Percentiles rank a stretch among this genome's conserved stretches.
These are phyloP conservation scores for Hypotaenidia okinawae DNA, from an alignment of 2,797 vertebrate genomes.

Conservation along the genomic window DNA sequence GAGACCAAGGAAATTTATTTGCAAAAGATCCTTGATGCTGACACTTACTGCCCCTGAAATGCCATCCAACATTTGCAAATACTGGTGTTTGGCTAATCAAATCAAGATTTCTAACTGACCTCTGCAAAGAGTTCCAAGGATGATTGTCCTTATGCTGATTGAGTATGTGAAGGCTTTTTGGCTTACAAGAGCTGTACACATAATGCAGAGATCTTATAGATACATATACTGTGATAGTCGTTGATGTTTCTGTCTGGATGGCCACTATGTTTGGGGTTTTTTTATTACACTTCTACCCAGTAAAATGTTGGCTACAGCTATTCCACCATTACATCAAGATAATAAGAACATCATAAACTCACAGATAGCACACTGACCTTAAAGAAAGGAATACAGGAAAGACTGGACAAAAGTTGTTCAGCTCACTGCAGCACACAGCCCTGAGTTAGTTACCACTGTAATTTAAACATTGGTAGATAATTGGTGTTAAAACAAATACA, in stretches of 20 bases:
- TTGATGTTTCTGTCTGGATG: background rate
- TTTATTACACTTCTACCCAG: background rate
- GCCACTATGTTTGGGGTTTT: background rate
- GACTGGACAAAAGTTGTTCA: background rate
- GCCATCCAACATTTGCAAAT: background rate
- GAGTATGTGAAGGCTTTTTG: background rate
- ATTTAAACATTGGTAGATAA: background rate
- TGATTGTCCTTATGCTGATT: background rate
- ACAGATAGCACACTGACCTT: background rate
- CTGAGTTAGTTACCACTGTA: background rate
- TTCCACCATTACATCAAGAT: background rate
- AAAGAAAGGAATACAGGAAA: background rate
- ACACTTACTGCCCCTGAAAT: background rate
- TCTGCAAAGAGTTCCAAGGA: background rate
- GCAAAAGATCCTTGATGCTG: background rate
- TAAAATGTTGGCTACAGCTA: background rate
- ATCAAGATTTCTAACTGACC: background rate
- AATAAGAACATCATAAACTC: background rate
- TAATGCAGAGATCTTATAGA: background rate
- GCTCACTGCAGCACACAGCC: background rate
- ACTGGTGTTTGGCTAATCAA: background rate
- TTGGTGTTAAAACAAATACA: background rate
- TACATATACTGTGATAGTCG: rapidly evolving
- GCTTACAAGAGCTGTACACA: background rate
- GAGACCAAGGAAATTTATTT: background rate